phyloP scores from a whole-genome alignment of 2,888 invertebrate genomes.

The Carpatolechia fugitivella region DNA sequence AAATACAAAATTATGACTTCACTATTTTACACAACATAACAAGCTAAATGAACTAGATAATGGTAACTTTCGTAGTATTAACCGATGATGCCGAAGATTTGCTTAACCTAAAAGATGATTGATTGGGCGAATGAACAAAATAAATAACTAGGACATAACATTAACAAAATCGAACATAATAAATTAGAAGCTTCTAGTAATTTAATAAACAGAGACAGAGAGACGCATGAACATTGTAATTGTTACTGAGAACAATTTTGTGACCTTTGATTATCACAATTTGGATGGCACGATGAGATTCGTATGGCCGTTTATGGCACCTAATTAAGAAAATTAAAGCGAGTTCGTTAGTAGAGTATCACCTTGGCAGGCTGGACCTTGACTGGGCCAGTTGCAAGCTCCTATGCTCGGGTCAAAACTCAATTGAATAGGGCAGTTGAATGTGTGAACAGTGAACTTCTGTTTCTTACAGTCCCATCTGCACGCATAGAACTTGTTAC shows the following conservation, averaged over 20 bases:
- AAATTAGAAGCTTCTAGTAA: slow-evolving; percentile 63
- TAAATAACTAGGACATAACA: slow-evolving; percentile 74
- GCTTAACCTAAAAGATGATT: slow-evolving; percentile 57
- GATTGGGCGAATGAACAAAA: slow-evolving; percentile 47
- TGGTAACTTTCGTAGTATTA: slow-evolving; percentile 66
- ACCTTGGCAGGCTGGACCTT: slow-evolving; percentile 87
- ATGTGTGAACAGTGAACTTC: slow-evolving; percentile 85
- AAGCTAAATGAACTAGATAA: slow-evolving; percentile 63
- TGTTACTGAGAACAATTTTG: slow-evolving; percentile 42
- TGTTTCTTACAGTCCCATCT: slow-evolving; percentile 89
- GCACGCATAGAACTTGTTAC: slow-evolving; percentile 90
- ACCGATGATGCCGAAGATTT: slow-evolving; percentile 46
- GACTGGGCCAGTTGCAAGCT: slow-evolving; percentile 91
- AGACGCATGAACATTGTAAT: slow-evolving; percentile 43
- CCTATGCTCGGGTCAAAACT: slow-evolving; percentile 86
- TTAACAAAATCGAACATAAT: slow-evolving; percentile 69
- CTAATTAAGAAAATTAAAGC: slow-evolving; percentile 42
- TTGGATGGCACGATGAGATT: slow-evolving; percentile 69
- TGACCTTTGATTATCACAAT: slow-evolving; percentile 68
- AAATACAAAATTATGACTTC: slow-evolving; percentile 64
- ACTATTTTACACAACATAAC: slow-evolving; percentile 58
- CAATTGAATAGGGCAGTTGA: slow-evolving; percentile 88
- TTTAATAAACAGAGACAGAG: slow-evolving; percentile 59
- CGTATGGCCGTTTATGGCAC: slow-evolving; percentile 32
- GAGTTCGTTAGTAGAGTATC: slow-evolving; percentile 82